Conservation (phyloP, 2,888 invertebrate genomes). For the Hirtodrosophila cameraria region DNA sequence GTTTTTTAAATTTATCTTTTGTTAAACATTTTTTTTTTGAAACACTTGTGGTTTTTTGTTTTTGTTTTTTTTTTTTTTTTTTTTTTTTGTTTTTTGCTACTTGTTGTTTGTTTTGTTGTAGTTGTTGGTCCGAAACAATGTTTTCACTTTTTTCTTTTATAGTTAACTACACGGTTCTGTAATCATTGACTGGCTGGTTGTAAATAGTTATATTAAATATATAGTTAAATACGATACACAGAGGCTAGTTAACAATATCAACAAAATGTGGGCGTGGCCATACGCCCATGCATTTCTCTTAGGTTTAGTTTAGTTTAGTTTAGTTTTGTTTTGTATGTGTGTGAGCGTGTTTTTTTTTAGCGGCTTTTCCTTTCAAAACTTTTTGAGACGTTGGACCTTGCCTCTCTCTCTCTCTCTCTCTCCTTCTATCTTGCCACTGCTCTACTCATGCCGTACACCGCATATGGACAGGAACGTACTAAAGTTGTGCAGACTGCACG, state of each 20-base stretch:
- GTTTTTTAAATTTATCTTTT: not conserved
- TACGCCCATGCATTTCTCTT: conserved; percentile 52
- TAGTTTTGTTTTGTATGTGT: not conserved
- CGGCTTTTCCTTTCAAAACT: too few species aligned
- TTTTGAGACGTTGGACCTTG: too few species aligned
- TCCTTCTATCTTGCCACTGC: not conserved
- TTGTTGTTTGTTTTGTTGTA: conserved; percentile 14
- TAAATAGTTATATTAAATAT: conserved; percentile 59
- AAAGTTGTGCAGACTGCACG: conserved; percentile 91
- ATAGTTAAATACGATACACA: conserved; percentile 54
- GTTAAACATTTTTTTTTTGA: not conserved
- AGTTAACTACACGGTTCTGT: conserved; percentile 18
- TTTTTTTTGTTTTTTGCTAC: conserved; percentile 20
- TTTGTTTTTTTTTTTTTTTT: not conserved
- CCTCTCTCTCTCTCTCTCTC: not conserved
- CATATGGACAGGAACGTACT: conserved; percentile 93
- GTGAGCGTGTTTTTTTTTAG: not conserved
- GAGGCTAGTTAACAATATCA: conserved; percentile 72
- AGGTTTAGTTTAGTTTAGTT: conserved; percentile 13
- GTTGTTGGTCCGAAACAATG: conserved; percentile 54
- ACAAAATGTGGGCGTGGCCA: conserved; percentile 52
- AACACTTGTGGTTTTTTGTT: too few species aligned
- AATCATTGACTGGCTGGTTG: conserved; percentile 39
- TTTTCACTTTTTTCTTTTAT: too few species aligned
- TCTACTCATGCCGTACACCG: conserved; percentile 90